Base-by-base conservation (phyloP, 2,888 invertebrate genomes). In the Tiphia femorata region DNA sequence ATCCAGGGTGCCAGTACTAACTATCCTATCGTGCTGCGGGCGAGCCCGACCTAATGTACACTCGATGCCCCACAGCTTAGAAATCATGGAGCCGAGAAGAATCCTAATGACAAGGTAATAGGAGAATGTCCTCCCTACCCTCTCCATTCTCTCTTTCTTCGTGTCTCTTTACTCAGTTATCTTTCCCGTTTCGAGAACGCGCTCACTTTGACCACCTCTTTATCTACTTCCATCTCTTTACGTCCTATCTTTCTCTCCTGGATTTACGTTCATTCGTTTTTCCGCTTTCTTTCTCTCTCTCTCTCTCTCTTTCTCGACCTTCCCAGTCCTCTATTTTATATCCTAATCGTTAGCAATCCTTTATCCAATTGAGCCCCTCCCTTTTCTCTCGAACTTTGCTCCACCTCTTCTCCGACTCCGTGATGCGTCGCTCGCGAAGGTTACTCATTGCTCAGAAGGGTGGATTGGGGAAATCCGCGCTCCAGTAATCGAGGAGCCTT, bases 1-100 rank as follows among this genome's bases (percentile, higher is more conserved):
- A 81, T 81, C 76, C 69, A 63, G 57, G 64, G 67, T 68, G 64
- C 27, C 51, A 59, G 70, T 62, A 71, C 79, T 74, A 77, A 79
- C 79, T 79, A 77, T 79, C 73, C 72, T 69, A 67, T 70, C 72
- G 72, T 60, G 51, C 67, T 64, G 66, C 70, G 59, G 65, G 64
- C 72, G 56, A 70, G 69, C 59, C 68, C 62, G 50, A 68, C 69
- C 71, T 74, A 69, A 72, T 74, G 73, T 70, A 74, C 69, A 68
- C 67, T 75, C 69, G 70, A 69, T 70, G 71, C 69, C 60, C 62
- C 46, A 47, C 58, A 70, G 72, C 72, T 74, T 71, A 70, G 70
- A 71, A 75, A 75, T 75, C 75, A 65, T 64, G 60, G 55, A 64
- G 46, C 53, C 62, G 54, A 37, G 64, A 72, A 70, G 73, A 73